Conservation (phyloP, 2,797 vertebrate species). For the Morelia viridis region DNA sequence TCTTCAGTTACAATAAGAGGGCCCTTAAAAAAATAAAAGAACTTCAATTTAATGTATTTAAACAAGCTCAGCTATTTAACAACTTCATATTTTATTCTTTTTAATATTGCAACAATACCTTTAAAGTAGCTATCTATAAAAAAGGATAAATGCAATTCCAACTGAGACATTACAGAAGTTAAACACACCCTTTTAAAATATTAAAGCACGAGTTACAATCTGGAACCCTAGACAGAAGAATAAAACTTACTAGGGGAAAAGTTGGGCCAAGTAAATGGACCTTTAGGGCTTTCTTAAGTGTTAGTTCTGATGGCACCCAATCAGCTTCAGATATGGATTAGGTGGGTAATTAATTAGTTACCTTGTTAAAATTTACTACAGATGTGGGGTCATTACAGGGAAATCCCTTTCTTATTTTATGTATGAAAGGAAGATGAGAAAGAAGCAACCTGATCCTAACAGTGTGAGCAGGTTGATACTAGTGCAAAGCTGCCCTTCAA, state of each 20-base stretch:
- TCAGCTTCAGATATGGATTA: not conserved
- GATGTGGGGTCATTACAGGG: not conserved
- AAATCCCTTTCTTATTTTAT: not conserved
- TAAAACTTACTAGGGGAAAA: not conserved
- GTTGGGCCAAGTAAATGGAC: not conserved
- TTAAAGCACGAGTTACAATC: not conserved
- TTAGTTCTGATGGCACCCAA: not conserved
- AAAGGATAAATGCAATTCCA: not conserved
- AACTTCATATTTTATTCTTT: not conserved
- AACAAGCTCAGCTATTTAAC: not conserved
- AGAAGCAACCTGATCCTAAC: not conserved
- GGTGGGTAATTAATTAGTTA: not conserved
- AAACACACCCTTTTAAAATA: not conserved
- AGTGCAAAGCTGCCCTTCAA: not conserved
- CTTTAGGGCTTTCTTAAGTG: not conserved
- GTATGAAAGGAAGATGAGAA: not conserved
- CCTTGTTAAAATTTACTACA: not conserved
- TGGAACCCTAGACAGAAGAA: not conserved
- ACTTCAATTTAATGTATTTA: not conserved
- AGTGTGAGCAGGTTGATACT: not conserved
- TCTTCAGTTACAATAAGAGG: conserved; percentile 88
- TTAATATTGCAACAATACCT: not conserved
- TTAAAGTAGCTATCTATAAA: not conserved
- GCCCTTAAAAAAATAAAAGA: conserved; percentile 64
- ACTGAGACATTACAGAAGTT: not conserved